These are phyloP conservation scores for Tholera decimalis DNA, from an alignment of 2,888 invertebrate species.

Conservation along the genomic window DNA sequence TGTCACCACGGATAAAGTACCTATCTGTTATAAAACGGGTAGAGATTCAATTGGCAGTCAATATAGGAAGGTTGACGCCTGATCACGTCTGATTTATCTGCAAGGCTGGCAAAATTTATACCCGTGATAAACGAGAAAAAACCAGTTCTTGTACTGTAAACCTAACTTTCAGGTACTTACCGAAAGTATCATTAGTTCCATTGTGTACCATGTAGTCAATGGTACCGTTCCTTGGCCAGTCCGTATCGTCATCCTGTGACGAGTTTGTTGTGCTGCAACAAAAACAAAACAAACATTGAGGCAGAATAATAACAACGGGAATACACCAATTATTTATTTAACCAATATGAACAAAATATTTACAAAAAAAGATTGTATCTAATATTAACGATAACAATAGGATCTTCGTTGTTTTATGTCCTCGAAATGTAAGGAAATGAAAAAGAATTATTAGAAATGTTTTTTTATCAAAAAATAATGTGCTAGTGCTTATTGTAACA, in stretches of 20 bases:
- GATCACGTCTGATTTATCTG: slow-evolving; percentile 48
- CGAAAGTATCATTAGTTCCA: slow-evolving; percentile 79
- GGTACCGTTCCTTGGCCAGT: slow-evolving; percentile 82
- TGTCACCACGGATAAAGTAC: slow-evolving; percentile 10
- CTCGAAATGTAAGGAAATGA: slow-evolving; percentile 25
- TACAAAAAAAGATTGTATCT: slow-evolving; percentile 3
- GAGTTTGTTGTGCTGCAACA: slow-evolving; percentile 83
- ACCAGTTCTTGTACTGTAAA: neutral
- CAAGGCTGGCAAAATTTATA: slow-evolving; percentile 38
- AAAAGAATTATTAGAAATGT: neutral
- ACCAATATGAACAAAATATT: slow-evolving; percentile 24
- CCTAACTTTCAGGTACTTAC: slow-evolving; percentile 68
- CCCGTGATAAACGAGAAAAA: slow-evolving; percentile 23
- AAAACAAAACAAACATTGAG: slow-evolving; percentile 52
- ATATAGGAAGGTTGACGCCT: slow-evolving; percentile 27
- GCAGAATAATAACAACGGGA: too few relatives aligned
- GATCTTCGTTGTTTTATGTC: slow-evolving; percentile 21
- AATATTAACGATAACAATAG: slow-evolving; percentile 18
- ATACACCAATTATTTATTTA: too few relatives aligned
- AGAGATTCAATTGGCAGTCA: slow-evolving; percentile 31
- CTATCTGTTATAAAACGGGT: slow-evolving; percentile 17
- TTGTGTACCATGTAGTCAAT: slow-evolving; percentile 79
- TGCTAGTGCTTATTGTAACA: neutral
- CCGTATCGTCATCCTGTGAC: slow-evolving; percentile 85
- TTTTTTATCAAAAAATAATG: neutral